Evolutionary conservation across 2,113 vertebrate genomes (phyloP), one percentile per base, ranked within the genome.

Genomic region (Eretmochelys imbricata): DNA sequence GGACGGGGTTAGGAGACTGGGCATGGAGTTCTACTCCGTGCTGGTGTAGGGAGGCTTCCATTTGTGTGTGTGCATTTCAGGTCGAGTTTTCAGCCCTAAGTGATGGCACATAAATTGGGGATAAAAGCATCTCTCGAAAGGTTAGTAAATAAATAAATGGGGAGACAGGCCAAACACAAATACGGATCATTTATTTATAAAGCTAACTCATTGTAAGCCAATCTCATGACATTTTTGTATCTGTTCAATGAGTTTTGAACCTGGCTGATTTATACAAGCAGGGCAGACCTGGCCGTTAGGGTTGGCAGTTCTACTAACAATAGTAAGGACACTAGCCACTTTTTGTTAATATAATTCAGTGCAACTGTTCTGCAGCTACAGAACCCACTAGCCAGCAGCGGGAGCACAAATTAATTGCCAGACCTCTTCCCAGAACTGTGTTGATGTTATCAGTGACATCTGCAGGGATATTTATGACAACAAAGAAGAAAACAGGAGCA

Each of bases 201-300:
- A 5, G 8, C 0, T 1, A 81, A 78, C 25, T 53, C 17, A 31
- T 80, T 93, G 91, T 19, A 10, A 69, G 80, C 54, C 48, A 16
- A 0, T 38, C 3, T 10, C 62, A 86, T 19, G 3, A 13, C 62
- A 2, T n/a, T 88, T 50, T 27, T 3, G 22, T 31, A 3, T 49
- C 27, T 22, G 6, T 1, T 6, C 24, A 6, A 1, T 0, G 65
- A 62, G 20, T 31, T 91, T 42, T 57, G 86, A 2, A 0, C 42
- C 80, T 24, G 31, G 31, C 31, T 65, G 62, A 65, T 65, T 65
- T 65, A 65, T 17, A 35, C 31, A 31, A 65, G 62, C 62, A 35
- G 62, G 16, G 62, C 8, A 65, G 31, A 16, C 24, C 27, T 16
- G 62, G 29, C 6, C 14, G 6, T 65, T 65, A 16, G 14, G 29